Evolutionary conservation across 2,888 invertebrate genomes (phyloP), one percentile per base, ranked within the genome.

Genomic region (Philereme vetulata): DNA sequence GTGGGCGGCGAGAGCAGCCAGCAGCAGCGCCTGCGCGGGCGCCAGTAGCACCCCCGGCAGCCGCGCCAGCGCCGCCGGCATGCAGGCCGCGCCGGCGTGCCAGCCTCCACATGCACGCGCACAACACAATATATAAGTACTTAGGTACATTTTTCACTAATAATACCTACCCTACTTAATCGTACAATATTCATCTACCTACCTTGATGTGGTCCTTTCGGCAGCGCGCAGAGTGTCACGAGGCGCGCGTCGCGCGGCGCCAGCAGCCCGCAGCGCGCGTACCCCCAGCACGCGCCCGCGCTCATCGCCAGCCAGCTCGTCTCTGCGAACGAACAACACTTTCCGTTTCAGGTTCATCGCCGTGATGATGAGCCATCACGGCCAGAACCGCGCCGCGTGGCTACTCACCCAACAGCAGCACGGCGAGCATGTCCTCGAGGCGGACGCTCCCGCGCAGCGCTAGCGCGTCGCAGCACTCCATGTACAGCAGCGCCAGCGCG

Each of bases 401-500:
- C 11, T 67, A 68, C 70, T 67, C 57, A 78, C 78, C 78, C 21
- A 75, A 65, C 44, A 64, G 44, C 51, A 78, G 52, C 54, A 70
- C 68, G 5, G 68, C 67, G 9, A 75, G 47, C 59, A 78, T 66
- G 59, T 78, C 75, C 4, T 56, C 53, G 7, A 69, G 53, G 45
- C 77, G 72, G 56, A 86, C 57, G 40, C 76, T 72, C 34, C 87
- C 86, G 52, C 61, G 82, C 86, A 4, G 80, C 83, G 48, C 56
- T 56, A 86, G 68, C 44, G 81, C 71, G 63, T 75, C 75, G 66
- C 88, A 85, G 68, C 86, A 86, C 64, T 87, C 85, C 21, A 74
- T 78, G 64, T 86, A 88, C 56, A 88, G 66, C 68, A 88, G 70
- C 61, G 69, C 55, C 50, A 88, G 71, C 8, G 84, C 84, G n/a